These are phyloP conservation scores for Galbula dea DNA, from an alignment of 2,113 vertebrate genomes.

Conservation along the genomic window DNA sequence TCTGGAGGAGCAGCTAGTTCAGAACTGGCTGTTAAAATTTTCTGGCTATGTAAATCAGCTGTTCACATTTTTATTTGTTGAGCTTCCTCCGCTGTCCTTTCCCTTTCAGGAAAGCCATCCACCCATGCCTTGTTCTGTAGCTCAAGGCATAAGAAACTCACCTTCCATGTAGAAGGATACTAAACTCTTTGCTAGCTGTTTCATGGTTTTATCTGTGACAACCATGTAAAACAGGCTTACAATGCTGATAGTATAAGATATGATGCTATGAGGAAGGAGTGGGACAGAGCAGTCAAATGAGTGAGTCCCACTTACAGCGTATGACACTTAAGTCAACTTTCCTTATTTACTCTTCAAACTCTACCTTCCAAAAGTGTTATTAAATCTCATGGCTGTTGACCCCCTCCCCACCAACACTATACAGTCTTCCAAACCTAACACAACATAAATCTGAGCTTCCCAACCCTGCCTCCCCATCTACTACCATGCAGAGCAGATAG, in stretches of 20 bases:
- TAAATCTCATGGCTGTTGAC: background rate
- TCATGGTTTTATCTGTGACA: background rate
- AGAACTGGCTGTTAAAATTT: background rate
- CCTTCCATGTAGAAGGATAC: background rate
- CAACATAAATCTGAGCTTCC: background rate
- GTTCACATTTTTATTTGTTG: background rate
- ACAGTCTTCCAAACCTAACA: background rate
- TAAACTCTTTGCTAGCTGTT: background rate
- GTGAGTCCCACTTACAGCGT: background rate
- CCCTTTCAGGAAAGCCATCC: background rate
- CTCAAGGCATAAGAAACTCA: background rate
- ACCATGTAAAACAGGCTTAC: background rate
- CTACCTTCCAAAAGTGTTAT: background rate
- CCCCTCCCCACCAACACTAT: background rate
- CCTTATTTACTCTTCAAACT: background rate
- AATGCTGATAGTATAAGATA: background rate
- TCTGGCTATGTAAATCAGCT: background rate
- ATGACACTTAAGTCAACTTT: background rate
- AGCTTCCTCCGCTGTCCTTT: background rate
- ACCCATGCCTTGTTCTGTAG: background rate
- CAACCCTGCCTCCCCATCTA: background rate
- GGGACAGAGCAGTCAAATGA: background rate
- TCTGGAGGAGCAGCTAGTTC: background rate
- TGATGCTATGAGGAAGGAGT: background rate
- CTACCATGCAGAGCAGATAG: background rate